phyloP scores from a whole-genome alignment of 2,888 invertebrate species.

The Hydropsyche betteni region DNA sequence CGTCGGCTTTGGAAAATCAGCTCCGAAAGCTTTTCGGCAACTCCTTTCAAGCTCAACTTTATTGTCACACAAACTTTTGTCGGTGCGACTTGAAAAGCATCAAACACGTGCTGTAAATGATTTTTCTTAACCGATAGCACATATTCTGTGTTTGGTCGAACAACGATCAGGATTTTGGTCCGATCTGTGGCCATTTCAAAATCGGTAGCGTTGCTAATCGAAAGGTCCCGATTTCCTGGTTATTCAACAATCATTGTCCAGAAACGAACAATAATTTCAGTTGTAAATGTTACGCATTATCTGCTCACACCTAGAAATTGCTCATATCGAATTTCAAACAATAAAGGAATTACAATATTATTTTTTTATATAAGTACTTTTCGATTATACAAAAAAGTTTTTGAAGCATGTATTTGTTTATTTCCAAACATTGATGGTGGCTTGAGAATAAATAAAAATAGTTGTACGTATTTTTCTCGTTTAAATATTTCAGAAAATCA shows the following conservation, averaged over 20 bases:
- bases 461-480: no score
- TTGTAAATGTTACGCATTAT: background rate
- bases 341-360: no score
- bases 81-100: constrained; percentile 16
- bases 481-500: background rate
- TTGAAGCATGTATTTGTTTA: background rate
- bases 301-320: background rate
- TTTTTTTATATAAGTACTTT: background rate
- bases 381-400: background rate
- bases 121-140: constrained; percentile 1
- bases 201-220: constrained; percentile 44
- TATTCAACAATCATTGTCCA: constrained; percentile 23
- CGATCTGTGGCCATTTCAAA: background rate
- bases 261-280: background rate
- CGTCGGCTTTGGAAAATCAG: constrained; percentile 16
- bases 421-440: background rate
- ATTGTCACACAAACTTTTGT: constrained; percentile 23
- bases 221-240: constrained; percentile 40
- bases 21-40: constrained; percentile 23
- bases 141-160: constrained; percentile 7
- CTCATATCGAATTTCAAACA: constrained; percentile 2
- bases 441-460: no score
- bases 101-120: constrained; percentile 31
- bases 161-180: background rate
- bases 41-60: constrained; percentile 12